phyloP scores from a whole-genome alignment of 92 coral and sea anemone species.

The Blastomussa wellsi region DNA sequence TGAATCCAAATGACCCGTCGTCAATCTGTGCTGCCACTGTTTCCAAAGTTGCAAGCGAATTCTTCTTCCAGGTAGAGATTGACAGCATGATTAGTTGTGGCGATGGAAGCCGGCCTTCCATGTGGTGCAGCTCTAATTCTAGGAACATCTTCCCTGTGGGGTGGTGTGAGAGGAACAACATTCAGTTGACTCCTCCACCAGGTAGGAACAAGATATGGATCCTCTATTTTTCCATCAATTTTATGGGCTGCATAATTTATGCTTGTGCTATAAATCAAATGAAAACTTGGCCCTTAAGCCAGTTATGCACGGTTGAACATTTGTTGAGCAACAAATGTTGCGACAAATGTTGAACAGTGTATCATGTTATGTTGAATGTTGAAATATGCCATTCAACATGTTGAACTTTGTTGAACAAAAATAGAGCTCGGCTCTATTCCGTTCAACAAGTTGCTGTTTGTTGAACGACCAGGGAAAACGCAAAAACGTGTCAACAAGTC shows the following conservation, averaged over 20 bases:
- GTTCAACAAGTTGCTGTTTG: too few relatives aligned
- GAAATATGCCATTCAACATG: too few relatives aligned
- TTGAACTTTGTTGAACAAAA: too few relatives aligned
- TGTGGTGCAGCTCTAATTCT: conserved; percentile 77
- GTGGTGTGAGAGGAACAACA: conserved; percentile 81
- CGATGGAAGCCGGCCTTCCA: conserved; percentile 34
- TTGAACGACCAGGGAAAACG: too few relatives aligned
- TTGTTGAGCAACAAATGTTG: too few relatives aligned
- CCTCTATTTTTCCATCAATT: background rate
- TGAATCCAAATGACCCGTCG: conserved; percentile 82
- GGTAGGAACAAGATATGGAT: conserved; percentile 33
- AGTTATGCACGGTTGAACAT: too few relatives aligned
- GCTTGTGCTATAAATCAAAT: too few relatives aligned
- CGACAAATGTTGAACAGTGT: too few relatives aligned
- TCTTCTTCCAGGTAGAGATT: conserved; percentile 73
- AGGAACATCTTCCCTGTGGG: conserved; percentile 86
- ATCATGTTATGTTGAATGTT: too few relatives aligned
- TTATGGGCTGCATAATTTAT: too few relatives aligned
- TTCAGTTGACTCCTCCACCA: conserved; percentile 81
- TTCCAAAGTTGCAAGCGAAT: conserved; percentile 42
- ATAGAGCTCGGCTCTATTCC: too few relatives aligned
- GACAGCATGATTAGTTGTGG: conserved; percentile 60
- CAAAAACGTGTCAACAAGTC: too few relatives aligned
- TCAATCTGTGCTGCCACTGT: conserved; percentile 87
- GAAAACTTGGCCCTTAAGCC: background rate